Evolutionary conservation across 1,140 invertebrate genomes (phyloP), one percentile per base, ranked within the genome.

Genomic region (Aleiodes sp.): DNA sequence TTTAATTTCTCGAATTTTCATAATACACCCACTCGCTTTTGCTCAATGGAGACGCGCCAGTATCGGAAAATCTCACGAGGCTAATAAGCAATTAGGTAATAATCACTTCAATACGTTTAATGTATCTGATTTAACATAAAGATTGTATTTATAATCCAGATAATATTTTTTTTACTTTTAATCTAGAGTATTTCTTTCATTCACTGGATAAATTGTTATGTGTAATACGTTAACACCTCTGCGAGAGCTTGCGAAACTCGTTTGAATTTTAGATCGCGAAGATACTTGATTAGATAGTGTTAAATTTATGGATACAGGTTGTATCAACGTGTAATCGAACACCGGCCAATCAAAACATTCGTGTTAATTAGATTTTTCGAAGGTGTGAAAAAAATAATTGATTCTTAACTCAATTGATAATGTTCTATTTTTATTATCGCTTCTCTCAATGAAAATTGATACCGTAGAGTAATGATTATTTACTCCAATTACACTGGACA

Each of bases 201-300:
- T n/a, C n/a, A 52, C 16, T 21, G 46, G 21, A 52, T 24, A 21
- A n/a, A 2, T 52, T 21, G 46, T 52, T 24, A 52, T 24, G 4
- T 52, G 19, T 52, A 52, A 52, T 24, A 52, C 16, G 46, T 52
- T 52, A 16, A 52, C 46, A 52, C 46, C 46, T 52, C 41, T 6
- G 4, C 10, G 31, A 35, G 31, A 35, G n/a, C 31, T 35, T 21
- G 46, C 26, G 46, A 9, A 52, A 52, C 46, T 24, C 46, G 46
- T 52, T 24, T 52, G 46, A 52, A 52, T 52, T 52, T 24, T 21
- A 24, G 46, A 52, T 52, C 26, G 19, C 26, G 46, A 8, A 21
- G 46, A 52, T 52, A 12, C 46, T 52, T 24, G 46, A 52, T 52
- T 52, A 52, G 46, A 52, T 52, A 52, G 46, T 9, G 39, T 1